phyloP scores from a whole-genome alignment of 2,797 vertebrate species.

The Miichthys miiuy region DNA sequence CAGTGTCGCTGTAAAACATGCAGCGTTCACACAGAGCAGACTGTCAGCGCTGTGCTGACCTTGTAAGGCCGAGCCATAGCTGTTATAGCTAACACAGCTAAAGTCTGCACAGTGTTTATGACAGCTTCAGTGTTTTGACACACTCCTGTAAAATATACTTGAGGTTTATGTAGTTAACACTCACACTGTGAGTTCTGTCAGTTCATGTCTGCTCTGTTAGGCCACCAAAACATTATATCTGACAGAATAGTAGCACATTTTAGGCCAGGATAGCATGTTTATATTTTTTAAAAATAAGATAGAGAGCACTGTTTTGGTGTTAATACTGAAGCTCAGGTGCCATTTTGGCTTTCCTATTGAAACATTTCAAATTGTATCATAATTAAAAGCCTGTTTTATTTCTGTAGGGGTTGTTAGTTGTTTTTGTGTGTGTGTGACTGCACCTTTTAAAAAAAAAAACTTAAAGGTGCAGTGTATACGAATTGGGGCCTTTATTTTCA shows the following conservation, averaged over 20 bases:
- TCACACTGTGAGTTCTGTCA: too few species aligned
- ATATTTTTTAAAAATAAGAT: not conserved
- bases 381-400: not conserved
- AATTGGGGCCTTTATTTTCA: too few species aligned
- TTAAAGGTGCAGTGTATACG: too few species aligned
- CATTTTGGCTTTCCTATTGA: not conserved
- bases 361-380: not conserved
- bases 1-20: not conserved
- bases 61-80: constrained; percentile 74
- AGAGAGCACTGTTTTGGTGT: not conserved
- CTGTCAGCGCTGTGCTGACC: constrained; percentile 70
- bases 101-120: not conserved
- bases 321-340: not conserved
- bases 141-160: not conserved
- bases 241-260: too few species aligned
- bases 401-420: too few species aligned
- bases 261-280: not conserved
- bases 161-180: too few species aligned
- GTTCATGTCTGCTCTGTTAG: too few species aligned
- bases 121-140: not conserved
- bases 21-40: not conserved
- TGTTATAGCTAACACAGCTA: constrained; percentile 62
- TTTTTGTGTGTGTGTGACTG: too few species aligned
- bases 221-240: too few species aligned
- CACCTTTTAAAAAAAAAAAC: too few species aligned